Evolutionary conservation across 2,888 invertebrate genomes (phyloP), one percentile per base, ranked within the genome.

Genomic region (Rotaria socialis): DNA sequence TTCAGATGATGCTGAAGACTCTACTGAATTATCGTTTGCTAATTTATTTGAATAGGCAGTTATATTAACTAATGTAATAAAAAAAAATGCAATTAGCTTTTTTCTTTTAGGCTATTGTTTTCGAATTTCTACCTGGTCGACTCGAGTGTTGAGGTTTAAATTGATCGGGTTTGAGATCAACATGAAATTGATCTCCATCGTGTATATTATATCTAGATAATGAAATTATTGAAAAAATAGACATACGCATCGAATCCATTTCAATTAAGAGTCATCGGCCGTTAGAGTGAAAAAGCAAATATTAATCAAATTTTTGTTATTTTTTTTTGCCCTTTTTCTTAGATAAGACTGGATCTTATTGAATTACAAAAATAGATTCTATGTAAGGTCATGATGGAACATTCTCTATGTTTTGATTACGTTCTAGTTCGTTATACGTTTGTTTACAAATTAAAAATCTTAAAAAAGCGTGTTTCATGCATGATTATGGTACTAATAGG

Each of bases 151-250:
- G 67, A 27, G 19, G 14, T 67, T 67, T 67, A 1, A 16, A 14
- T 47, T 5, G 47, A 80, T 80, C 89, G 88, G 88, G 86, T 89
- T 87, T 84, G 85, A 86, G 27, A 84, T 86, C 86, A 85, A 86
- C 85, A 85, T 85, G 87, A 87, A 90, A 89, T 52, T 89, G 89
- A 88, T 90, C 90, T n/a, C 89, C 90, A 84, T 90, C 90, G 43
- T 88, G 89, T 43, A 91, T 88, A 67, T 89, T 89, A 50, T 80
- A 67, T 67, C 67, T 67, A 67, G 35, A 67, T 35, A 35, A 52
- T 52, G 14, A 52, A 52, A 52, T 52, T 52, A 52, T 16, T 52
- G 16, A 52, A 67, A 55, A 52, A 2, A 52, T 52, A 52, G 50
- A 52, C 14, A 52, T 2, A 52, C 14, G 14, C 27, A 60, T 27